A percentile compares a stretch with the other conserved stretches of the same genome.
Conservation (phyloP, 2,797 vertebrate species). For the Lutjanus campechanus region DNA sequence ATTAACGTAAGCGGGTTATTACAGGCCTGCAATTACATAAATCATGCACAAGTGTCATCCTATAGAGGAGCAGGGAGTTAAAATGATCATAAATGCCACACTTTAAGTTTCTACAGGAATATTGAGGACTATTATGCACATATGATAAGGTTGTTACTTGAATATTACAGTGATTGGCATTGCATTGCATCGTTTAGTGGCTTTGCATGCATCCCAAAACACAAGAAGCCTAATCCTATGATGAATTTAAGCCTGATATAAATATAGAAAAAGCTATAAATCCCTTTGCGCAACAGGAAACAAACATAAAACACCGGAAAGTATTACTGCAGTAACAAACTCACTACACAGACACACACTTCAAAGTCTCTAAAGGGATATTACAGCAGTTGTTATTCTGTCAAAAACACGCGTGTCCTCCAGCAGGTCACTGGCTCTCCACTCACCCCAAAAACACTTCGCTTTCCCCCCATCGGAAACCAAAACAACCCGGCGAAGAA, state of each 20-base stretch:
- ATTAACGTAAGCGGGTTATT: not conserved
- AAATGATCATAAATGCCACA: not conserved
- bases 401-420: conserved; percentile 54
- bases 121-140: not conserved
- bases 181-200: not conserved
- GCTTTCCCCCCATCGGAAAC: conserved; percentile 47
- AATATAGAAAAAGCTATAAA: not conserved
- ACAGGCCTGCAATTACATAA: not conserved
- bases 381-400: not conserved
- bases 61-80: not conserved
- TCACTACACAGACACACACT: not conserved
- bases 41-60: not conserved
- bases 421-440: conserved; percentile 49
- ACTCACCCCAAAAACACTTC: conserved; percentile 68
- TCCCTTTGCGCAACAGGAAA: conserved; percentile 2
- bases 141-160: not conserved
- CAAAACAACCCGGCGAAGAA: conserved; percentile 53
- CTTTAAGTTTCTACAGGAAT: not conserved
- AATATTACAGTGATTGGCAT: not conserved
- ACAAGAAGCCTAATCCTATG: not conserved
- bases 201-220: not conserved
- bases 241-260: not conserved
- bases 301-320: not conserved
- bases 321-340: not conserved
- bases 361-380: not conserved